Evolutionary conservation across 64 coral and sea anemone genomes (phyloP), one percentile per base, ranked within the genome.

Genomic region (Hydrozoanthus tunicans): DNA sequence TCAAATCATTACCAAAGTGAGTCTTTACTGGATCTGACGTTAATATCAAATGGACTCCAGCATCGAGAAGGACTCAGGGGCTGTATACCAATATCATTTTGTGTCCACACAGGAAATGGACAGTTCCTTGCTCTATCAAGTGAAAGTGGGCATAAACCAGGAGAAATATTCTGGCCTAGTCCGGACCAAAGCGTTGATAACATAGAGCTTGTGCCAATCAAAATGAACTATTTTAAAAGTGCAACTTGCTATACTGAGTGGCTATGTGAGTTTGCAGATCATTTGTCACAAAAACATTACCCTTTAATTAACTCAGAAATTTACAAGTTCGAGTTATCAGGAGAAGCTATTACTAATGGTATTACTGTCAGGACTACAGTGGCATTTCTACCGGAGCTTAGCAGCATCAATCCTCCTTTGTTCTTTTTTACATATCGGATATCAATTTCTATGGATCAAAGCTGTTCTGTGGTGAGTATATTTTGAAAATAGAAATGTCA

Each of bases 391-490:
- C 97, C 97, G 12, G 97, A 99, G 77, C 90, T 95, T 5, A 99
- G 97, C 79, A 94, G 85, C 70, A 85, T 99, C 43, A 91, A 96
- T 80, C 97, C 97, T 9, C 97, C 97, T 9, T n/a, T 91, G 26
- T 99, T 96, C 68, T 96, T 99, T 55, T 99, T 99, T 83, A 96
- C 97, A 23, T 99, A 99, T 62, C 91, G 97, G 81, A 99, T 99
- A 63, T 92, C 97, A 70, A 94, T 99, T 67, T 99, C 94, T 66
- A 99, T 99, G 97, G 97, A 96, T 77, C 73, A 85, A 6, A 57
- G 85, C 14, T 51, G 56, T 26, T 76, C 94, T 60, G 58, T 90
- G 89, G 97, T 99, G 63, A 93, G 92, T 92, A 78, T 43, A 43
- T 43, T 43, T 43, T 43, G 0, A 43, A 43, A 43, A 2, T 43